Evolutionary conservation across 2,888 invertebrate species (phyloP).

Genomic region (Tanypteryx hageni): DNA sequence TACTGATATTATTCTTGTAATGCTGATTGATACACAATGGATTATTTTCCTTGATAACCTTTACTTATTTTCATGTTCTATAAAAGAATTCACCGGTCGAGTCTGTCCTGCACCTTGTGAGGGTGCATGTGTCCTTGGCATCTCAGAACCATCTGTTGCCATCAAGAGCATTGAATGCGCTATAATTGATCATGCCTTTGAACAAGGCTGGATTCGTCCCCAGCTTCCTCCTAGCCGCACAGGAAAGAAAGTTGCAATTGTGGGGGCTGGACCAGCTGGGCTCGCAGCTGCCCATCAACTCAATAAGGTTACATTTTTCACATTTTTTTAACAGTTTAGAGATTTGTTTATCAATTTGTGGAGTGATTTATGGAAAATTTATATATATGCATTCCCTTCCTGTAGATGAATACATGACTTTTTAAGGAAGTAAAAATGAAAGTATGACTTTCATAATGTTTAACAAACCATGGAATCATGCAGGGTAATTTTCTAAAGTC

Average conservation of each 20-base stretch:
- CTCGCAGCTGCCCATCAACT: conserved; percentile 97
- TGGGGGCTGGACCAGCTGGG: conserved; percentile 97
- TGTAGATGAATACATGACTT: not conserved
- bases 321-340: not conserved
- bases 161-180: conserved; percentile 99
- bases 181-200: conserved; percentile 98
- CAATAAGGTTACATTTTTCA: conserved; percentile 81
- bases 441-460: too few species aligned
- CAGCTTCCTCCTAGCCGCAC: conserved; percentile 86
- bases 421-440: not conserved
- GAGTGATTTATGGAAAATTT: not conserved
- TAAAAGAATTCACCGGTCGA: conserved; percentile 91
- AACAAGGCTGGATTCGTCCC: conserved; percentile 95
- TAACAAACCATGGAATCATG: too few species aligned
- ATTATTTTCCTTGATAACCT: too few species aligned
- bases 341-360: not conserved
- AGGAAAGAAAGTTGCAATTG: conserved; percentile 90
- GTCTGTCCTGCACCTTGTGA: conserved; percentile 99
- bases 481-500: not conserved
- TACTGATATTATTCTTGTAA: too few species aligned
- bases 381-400: not conserved
- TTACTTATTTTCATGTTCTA: not conserved
- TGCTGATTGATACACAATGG: too few species aligned
- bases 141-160: conserved; percentile 97
- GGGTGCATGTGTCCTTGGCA: conserved; percentile 97